These are phyloP conservation scores for Plectropomus leopardus DNA, from an alignment of 2,113 vertebrate genomes.

Conservation along the genomic window DNA sequence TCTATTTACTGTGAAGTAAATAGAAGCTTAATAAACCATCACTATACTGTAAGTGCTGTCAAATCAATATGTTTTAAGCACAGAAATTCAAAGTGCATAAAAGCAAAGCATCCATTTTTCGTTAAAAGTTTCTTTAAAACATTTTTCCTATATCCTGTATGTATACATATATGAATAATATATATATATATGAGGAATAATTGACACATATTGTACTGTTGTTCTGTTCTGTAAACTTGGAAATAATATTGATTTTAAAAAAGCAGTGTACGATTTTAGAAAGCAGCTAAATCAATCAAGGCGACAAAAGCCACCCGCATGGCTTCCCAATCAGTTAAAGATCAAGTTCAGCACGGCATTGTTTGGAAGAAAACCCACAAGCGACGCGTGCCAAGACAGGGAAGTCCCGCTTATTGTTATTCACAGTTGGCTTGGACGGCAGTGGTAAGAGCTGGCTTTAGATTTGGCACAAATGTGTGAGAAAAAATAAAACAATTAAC, in stretches of 20 bases:
- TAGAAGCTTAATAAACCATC: background rate
- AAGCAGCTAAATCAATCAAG: background rate
- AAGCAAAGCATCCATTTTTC: slow-evolving; percentile 18
- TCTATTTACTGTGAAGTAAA: slow-evolving; percentile 12
- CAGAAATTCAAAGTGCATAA: slow-evolving; percentile 9
- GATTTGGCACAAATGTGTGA: slow-evolving; percentile 56
- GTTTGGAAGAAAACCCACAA: slow-evolving; percentile 53
- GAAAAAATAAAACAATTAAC: slow-evolving; percentile 33
- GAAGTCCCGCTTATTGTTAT: slow-evolving; percentile 54
- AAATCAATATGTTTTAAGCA: background rate
- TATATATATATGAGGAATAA: background rate
- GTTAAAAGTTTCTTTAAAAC: too few relatives aligned
- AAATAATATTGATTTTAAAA: background rate
- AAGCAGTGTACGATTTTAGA: slow-evolving; percentile 4
- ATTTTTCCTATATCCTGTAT: too few relatives aligned
- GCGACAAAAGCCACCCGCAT: background rate
- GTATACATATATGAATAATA: too few relatives aligned
- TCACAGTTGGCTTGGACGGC: slow-evolving; percentile 39
- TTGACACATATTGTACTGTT: background rate
- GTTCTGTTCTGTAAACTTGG: slow-evolving; percentile 25
- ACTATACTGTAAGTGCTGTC: background rate
- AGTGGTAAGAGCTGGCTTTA: slow-evolving; percentile 37
- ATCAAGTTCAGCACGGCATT: slow-evolving; percentile 22
- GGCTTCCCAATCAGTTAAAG: slow-evolving; percentile 10
- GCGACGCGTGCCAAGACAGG: slow-evolving; percentile 37